phyloP scores from a whole-genome alignment of 2,797 vertebrate genomes.

The Hyperoplus lanceolatus region DNA sequence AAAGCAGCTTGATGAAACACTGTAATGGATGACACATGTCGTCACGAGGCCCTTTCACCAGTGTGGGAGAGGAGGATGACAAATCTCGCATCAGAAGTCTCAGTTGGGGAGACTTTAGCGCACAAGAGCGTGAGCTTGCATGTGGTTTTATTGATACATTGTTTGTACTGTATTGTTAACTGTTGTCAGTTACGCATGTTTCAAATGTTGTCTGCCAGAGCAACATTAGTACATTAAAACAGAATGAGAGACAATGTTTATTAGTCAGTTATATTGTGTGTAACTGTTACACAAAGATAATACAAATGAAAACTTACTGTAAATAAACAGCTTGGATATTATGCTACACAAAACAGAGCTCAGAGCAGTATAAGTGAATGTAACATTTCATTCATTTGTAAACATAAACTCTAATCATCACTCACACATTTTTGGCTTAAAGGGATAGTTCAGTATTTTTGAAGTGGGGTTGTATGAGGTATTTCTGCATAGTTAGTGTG shows the following conservation, averaged over 20 bases:
- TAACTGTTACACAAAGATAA: neutral
- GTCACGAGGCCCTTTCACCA: conserved; percentile 58
- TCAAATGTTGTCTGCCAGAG: neutral
- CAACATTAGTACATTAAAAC: neutral
- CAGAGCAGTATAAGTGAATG: too few species aligned
- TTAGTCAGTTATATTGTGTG: neutral
- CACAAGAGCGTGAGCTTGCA: conserved; percentile 8
- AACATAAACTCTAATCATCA: too few species aligned
- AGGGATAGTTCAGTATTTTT: too few species aligned
- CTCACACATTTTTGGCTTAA: too few species aligned
- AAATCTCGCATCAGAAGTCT: conserved; percentile 63
- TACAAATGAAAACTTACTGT: neutral
- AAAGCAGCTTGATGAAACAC: conserved; percentile 65
- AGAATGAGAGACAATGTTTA: neutral
- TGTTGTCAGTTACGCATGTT: conserved; percentile 1
- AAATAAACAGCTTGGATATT: conserved; percentile 5
- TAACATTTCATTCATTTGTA: too few species aligned
- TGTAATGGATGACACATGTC: conserved; percentile 74
- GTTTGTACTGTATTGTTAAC: conserved; percentile 22
- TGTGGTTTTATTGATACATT: neutral
- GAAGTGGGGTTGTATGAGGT: too few species aligned
- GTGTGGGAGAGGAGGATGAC: conserved; percentile 71
- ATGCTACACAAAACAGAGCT: neutral
- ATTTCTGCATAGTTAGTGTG: too few species aligned
- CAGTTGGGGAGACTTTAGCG: conserved; percentile 38